Evolutionary conservation across 2,888 invertebrate species (phyloP).

Genomic region (Lasioglossum leucozonium): DNA sequence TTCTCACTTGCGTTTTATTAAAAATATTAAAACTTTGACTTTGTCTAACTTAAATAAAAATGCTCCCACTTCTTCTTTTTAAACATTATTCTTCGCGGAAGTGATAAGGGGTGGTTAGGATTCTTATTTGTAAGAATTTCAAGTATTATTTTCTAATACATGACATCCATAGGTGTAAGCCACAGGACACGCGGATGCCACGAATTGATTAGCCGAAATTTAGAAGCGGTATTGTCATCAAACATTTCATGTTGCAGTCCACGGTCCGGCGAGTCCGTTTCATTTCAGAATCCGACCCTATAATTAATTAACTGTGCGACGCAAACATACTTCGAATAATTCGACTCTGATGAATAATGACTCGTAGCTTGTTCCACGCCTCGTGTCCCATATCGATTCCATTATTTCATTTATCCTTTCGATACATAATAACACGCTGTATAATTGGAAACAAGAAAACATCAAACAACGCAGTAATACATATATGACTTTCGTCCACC

Average conservation of each 20-base stretch:
- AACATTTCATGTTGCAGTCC: neutral
- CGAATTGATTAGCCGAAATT: neutral
- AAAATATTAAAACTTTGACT: too few species aligned
- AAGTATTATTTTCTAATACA: too few species aligned
- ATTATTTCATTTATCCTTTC: neutral
- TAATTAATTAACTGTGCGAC: conserved; percentile 12
- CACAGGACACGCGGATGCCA: neutral
- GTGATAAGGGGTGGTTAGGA: neutral
- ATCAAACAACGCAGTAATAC: neutral
- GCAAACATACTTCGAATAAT: neutral
- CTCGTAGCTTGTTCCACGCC: neutral
- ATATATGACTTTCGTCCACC: neutral
- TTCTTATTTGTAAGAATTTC: neutral
- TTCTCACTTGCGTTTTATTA: too few species aligned
- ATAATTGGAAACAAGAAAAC: neutral
- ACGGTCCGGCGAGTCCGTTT: neutral
- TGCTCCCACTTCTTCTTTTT: neutral
- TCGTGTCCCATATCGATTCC: neutral
- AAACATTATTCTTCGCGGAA: neutral
- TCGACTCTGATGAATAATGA: neutral
- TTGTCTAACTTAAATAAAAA: neutral
- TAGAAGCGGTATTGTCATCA: neutral
- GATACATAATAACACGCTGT: neutral
- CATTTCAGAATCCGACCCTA: neutral
- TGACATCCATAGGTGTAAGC: too few species aligned